These are phyloP conservation scores for Micrasema minimum DNA, from an alignment of 1,140 invertebrate species.

Conservation along the genomic window DNA sequence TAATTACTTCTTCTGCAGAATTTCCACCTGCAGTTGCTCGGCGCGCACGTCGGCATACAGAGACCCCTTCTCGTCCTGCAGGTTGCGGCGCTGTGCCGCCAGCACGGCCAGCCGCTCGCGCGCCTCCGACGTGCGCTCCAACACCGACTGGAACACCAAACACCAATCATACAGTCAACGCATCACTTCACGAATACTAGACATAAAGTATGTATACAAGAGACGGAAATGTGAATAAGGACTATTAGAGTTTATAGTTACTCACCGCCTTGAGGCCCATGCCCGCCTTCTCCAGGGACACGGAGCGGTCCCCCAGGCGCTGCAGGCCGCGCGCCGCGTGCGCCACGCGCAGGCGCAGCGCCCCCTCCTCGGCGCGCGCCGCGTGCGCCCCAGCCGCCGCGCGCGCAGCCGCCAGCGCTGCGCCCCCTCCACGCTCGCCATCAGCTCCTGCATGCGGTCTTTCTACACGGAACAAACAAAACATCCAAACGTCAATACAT, in stretches of 20 bases:
- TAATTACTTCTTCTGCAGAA: conserved; percentile 67
- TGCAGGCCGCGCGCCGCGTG: conserved; percentile 68
- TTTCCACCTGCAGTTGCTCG: conserved; percentile 69
- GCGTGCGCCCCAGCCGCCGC: conserved; percentile 6
- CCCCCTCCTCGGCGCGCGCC: conserved; percentile 71
- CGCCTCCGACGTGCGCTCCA: conserved; percentile 73
- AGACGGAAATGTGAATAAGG: no score
- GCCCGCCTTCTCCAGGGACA: conserved; percentile 67
- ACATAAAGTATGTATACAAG: no score
- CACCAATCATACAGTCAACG: no score
- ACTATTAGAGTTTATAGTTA: no score
- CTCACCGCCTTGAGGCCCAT: conserved; percentile 64
- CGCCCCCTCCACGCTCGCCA: conserved; percentile 60
- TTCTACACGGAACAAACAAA: conserved; percentile 55
- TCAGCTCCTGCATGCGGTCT: conserved; percentile 59
- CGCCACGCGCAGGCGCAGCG: conserved; percentile 68
- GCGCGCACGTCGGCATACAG: conserved; percentile 68
- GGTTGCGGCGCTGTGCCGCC: conserved; percentile 66
- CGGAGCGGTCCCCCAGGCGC: conserved; percentile 68
- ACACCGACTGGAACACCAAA: conserved; percentile 65
- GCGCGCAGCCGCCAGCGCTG: conserved; percentile 63
- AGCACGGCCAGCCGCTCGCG: conserved; percentile 70
- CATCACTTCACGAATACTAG: no score
- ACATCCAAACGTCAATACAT: no score
- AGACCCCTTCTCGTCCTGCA: conserved; percentile 69